These are phyloP conservation scores for Enteromius paludinosus DNA, from an alignment of 2,797 vertebrate species.

Conservation along the genomic window DNA sequence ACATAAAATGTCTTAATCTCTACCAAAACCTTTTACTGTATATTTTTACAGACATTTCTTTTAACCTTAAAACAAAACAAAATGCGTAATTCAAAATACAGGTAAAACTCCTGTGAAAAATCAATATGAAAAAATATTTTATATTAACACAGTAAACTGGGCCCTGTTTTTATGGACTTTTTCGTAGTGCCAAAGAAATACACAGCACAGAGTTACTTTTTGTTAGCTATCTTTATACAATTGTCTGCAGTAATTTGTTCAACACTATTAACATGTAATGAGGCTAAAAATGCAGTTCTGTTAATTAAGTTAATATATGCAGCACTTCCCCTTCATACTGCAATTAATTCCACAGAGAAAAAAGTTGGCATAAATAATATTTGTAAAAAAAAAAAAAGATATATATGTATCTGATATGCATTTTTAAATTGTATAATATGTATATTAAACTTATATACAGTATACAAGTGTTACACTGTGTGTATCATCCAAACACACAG, in stretches of 20 bases:
- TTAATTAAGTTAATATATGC: constrained; percentile 7
- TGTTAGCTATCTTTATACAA: neutral
- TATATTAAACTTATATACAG: no score
- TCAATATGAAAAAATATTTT: neutral
- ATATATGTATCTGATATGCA: no score
- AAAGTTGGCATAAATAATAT: no score
- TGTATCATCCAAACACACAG: no score
- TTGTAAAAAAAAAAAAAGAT: neutral
- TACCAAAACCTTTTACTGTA: neutral
- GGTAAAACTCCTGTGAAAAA: neutral
- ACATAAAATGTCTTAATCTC: neutral
- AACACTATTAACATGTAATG: constrained; percentile 21
- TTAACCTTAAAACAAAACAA: neutral
- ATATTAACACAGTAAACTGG: neutral
- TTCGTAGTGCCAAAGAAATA: neutral
- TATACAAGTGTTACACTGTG: no score
- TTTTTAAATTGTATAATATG: no score
- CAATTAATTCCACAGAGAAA: neutral
- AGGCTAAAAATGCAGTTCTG: constrained; percentile 11
- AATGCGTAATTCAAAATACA: neutral
- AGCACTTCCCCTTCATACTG: neutral
- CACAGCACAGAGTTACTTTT: neutral
- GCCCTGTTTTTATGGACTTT: neutral
- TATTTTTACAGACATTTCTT: neutral
- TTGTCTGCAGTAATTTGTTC: neutral